A percentile compares a stretch with the other conserved stretches of the same genome.
Evolutionary conservation across 2,113 vertebrate genomes (phyloP).

Genomic region (Gopherus evgoodei): DNA sequence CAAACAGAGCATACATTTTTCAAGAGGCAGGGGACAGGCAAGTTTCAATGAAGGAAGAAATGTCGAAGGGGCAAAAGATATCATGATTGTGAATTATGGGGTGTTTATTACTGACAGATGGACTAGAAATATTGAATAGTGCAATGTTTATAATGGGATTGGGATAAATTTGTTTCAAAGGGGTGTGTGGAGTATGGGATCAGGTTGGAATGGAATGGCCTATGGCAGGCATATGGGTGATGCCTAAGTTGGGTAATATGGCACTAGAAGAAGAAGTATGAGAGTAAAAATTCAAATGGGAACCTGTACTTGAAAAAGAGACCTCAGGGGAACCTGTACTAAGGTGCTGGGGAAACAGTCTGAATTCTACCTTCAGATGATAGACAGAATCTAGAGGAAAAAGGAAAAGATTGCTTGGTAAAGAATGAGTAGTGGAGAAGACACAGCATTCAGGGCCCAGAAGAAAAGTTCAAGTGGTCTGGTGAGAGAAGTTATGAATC

Average conservation of each 20-base stretch:
- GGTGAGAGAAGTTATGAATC: too few relatives aligned
- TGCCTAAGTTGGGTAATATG: background rate
- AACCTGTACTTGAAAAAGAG: too few relatives aligned
- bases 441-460: too few relatives aligned
- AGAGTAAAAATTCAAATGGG: too few relatives aligned
- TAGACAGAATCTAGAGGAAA: too few relatives aligned
- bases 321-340: too few relatives aligned
- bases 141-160: background rate
- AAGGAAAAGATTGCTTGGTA: too few relatives aligned
- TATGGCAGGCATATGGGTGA: background rate
- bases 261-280: background rate
- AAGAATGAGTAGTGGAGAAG: too few relatives aligned
- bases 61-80: background rate
- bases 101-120: background rate
- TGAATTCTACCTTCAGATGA: too few relatives aligned
- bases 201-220: background rate
- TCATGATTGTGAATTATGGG: background rate
- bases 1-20: background rate
- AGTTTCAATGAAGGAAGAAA: background rate
- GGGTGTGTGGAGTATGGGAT: background rate
- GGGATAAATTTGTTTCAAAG: background rate
- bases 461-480: too few relatives aligned
- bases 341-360: too few relatives aligned
- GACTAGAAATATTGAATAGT: background rate
- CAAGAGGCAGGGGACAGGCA: background rate